Conservation (phyloP, 2,113 vertebrate species). For the Semnopithecus entellus region DNA sequence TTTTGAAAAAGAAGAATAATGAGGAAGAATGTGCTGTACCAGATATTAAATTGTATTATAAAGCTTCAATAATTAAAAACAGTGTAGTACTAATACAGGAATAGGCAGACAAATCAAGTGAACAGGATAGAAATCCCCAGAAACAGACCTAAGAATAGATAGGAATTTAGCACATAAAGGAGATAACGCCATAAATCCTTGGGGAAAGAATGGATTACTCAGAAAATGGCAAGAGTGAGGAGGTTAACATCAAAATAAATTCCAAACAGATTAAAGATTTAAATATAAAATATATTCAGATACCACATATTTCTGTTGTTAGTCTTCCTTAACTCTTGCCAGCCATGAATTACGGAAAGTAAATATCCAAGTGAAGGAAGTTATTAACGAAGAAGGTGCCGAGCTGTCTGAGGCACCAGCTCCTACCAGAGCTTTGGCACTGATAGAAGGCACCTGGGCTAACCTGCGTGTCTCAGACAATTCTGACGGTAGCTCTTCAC, state of each 20-base stretch:
- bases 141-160: background rate
- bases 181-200: background rate
- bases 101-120: background rate
- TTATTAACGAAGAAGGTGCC: background rate
- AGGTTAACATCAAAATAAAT: conserved; percentile 21
- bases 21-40: background rate
- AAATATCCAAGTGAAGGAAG: background rate
- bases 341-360: background rate
- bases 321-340: background rate
- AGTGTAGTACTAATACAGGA: background rate
- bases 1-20: conserved; percentile 29
- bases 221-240: conserved; percentile 18
- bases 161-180: background rate
- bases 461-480: background rate
- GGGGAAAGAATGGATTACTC: background rate
- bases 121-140: background rate
- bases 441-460: background rate
- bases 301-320: background rate
- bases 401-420: background rate
- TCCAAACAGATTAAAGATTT: conserved; percentile 24
- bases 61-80: conserved; percentile 38
- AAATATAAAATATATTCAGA: conserved; percentile 10
- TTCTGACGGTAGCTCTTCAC: background rate
- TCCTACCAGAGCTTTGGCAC: background rate
- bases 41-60: conserved; percentile 4